Evolutionary conservation across 2,113 vertebrate genomes (phyloP).

Genomic region (Phalacrocorax aristotelis): DNA sequence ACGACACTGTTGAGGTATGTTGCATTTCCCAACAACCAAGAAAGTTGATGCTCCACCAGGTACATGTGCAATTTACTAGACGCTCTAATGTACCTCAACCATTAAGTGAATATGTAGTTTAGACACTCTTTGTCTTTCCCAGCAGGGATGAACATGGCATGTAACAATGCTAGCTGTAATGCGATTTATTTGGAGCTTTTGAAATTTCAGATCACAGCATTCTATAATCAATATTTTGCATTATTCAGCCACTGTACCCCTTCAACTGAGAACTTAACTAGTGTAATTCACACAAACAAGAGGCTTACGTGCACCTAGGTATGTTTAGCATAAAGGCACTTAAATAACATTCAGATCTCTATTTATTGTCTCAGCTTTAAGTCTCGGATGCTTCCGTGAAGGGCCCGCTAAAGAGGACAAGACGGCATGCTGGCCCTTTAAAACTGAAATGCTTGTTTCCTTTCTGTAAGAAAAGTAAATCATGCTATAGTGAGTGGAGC

Average conservation of each 20-base stretch:
- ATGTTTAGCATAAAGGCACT: constrained; percentile 32
- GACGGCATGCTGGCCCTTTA: constrained; percentile 74
- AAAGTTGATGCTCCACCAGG: not conserved
- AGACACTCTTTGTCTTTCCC: not conserved
- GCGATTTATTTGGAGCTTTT: constrained; percentile 33
- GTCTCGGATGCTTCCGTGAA: not conserved
- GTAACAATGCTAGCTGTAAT: not conserved
- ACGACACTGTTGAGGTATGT: not conserved
- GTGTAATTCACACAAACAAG: not conserved
- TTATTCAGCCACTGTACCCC: not conserved
- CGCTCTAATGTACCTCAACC: not conserved
- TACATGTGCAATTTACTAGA: not conserved
- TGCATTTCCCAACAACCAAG: not conserved
- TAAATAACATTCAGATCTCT: constrained; percentile 22
- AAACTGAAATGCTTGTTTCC: constrained; percentile 75
- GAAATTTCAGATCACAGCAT: constrained; percentile 36
- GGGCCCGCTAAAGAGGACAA: constrained; percentile 45
- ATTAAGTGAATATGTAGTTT: not conserved
- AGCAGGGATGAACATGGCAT: not conserved
- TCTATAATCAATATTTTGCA: constrained; percentile 44
- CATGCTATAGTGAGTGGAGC: constrained; percentile 78
- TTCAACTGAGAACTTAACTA: constrained; percentile 3
- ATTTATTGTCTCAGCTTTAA: constrained; percentile 42
- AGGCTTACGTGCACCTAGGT: constrained; percentile 39
- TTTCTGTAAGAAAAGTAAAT: constrained; percentile 79